A percentile compares a stretch with the other conserved stretches of the same genome.
phyloP scores from a whole-genome alignment of 2,797 vertebrate species.

The Aldrovandia affinis region DNA sequence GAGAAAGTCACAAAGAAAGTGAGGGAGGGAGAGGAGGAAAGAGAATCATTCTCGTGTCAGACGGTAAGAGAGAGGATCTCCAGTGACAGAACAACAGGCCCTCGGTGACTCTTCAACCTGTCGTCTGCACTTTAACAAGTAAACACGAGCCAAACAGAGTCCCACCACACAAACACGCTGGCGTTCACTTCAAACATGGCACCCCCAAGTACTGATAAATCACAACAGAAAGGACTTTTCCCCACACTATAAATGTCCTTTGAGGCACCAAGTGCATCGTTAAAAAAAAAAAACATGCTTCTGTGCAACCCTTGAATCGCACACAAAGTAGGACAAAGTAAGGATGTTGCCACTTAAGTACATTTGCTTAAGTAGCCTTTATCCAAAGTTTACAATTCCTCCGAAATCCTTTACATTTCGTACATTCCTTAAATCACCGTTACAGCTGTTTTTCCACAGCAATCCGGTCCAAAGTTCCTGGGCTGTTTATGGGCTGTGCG shows the following conservation, averaged over 20 bases:
- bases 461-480: not conserved
- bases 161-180: not conserved
- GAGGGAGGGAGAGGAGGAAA: conserved; percentile 33
- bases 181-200: not conserved
- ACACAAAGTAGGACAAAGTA: not conserved
- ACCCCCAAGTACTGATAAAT: not conserved
- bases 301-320: not conserved
- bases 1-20: conserved; percentile 24
- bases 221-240: not conserved
- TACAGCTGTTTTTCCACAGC: not conserved
- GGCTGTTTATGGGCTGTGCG: not conserved
- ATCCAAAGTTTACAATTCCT: not conserved
- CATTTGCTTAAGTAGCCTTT: not conserved
- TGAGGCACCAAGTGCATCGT: not conserved
- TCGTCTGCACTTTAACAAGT: not conserved
- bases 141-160: not conserved
- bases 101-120: not conserved
- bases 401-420: not conserved
- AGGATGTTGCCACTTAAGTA: not conserved
- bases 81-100: not conserved
- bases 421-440: not conserved
- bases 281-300: not conserved
- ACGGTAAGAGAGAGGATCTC: not conserved
- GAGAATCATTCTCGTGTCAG: not conserved
- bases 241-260: not conserved